phyloP scores from a whole-genome alignment of 1,140 invertebrate species.

The Oryzaephilus surinamensis region DNA sequence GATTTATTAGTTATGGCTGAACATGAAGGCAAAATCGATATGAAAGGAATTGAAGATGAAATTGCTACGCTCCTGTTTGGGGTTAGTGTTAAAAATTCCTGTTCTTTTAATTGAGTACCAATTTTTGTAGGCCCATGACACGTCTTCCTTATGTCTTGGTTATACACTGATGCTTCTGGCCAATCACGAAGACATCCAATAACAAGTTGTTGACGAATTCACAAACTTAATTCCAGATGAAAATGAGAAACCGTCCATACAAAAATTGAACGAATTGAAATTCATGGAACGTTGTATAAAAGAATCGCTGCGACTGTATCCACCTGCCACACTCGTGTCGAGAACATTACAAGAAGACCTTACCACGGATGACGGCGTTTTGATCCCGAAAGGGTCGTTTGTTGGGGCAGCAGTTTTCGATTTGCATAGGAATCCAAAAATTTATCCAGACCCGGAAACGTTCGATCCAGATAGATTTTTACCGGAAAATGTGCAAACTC shows the following conservation, averaged over 20 bases:
- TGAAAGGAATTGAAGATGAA: constrained; percentile 64
- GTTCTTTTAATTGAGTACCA: too few relatives aligned
- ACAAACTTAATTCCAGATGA: constrained; percentile 46
- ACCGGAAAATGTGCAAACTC: constrained; percentile 37
- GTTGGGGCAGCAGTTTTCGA: constrained; percentile 8
- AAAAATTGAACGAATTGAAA: constrained; percentile 50
- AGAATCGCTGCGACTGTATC: constrained; percentile 51
- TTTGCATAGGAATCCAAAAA: constrained; percentile 10
- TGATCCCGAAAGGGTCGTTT: constrained; percentile 9
- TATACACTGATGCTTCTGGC: constrained; percentile 34
- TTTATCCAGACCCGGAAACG: constrained; percentile 50
- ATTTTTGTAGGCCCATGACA: constrained; percentile 36
- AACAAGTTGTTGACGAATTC: constrained; percentile 39
- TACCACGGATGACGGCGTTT: constrained; percentile 21
- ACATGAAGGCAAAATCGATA: constrained; percentile 40
- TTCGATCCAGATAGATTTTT: constrained; percentile 61
- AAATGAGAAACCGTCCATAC: constrained; percentile 38
- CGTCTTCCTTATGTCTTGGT: constrained; percentile 31
- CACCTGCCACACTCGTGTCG: constrained; percentile 54
- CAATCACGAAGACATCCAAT: constrained; percentile 18
- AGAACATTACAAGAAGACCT: constrained; percentile 41
- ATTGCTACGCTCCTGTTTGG: constrained; percentile 76
- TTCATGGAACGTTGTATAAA: constrained; percentile 55
- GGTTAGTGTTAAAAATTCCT: too few relatives aligned
- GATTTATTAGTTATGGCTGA: constrained; percentile 61